Evolutionary conservation across 2,888 invertebrate species (phyloP), one percentile per base, ranked within the genome.

Genomic region (Morpho deidamia): DNA sequence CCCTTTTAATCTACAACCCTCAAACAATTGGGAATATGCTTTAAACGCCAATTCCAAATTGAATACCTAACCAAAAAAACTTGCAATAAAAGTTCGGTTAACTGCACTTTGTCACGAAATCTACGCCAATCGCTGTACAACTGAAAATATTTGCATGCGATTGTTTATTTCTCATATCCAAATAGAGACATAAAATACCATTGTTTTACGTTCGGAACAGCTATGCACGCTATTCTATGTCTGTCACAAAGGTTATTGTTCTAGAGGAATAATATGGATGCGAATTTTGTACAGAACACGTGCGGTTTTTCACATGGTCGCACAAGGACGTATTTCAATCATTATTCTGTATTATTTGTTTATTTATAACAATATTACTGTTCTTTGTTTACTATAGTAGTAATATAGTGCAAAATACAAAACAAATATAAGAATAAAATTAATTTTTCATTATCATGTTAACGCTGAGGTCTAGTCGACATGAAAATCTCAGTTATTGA

Each of bases 91-190:
- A 69, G 69, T 63, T 55, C 47, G 59, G 64, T 69, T 56, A 76
- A 81, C 74, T 72, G 72, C 67, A 64, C 62, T 47, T 58, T 66
- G 72, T 75, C 80, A 83, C 80, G 82, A 61, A 72, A 74, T 61
- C 64, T 63, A 69, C 71, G 67, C 67, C 65, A 68, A 68, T 73
- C 68, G 68, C 41, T 52, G 50, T 47, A 50, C 48, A 51, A 58
- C 48, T 53, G 53, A 54, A 59, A 61, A 60, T 60, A 58, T 58
- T 58, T 56, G 51, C 54, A 52, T 54, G 37, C 11, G 44, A 11
- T 10, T 38, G 39, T 41, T 44, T 52, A 47, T n/a, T 34, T 32
- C 12, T n/a, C 7, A 8, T 10, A 10, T 11, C 42, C 48, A 49
- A 58, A 59, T 56, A 52, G 44, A 59, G 59, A 52, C 49, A 56